These are phyloP conservation scores for Heteromormyrus szaboi DNA, from an alignment of 2,797 vertebrate species.

Conservation along the genomic window DNA sequence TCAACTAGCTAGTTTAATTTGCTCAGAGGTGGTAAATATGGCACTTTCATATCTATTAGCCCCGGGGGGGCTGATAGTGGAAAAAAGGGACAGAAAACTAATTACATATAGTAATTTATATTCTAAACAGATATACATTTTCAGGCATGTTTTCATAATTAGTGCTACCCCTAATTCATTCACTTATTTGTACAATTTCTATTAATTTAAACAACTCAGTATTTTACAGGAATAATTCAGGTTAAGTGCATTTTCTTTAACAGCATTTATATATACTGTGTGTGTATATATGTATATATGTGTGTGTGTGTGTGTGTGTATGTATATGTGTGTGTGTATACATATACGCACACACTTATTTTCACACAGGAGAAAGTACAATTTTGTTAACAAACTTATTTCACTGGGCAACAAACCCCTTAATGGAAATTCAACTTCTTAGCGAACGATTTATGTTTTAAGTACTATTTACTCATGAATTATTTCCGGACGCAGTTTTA, in stretches of 20 bases:
- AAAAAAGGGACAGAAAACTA: neutral
- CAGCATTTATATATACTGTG: neutral
- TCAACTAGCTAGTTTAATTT: neutral
- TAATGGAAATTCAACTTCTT: neutral
- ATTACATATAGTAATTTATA: neutral
- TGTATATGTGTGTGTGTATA: neutral
- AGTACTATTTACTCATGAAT: neutral
- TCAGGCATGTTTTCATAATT: neutral
- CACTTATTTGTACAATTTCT: neutral
- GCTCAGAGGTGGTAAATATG: neutral
- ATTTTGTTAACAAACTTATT: neutral
- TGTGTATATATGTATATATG: neutral
- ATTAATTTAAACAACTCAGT: neutral
- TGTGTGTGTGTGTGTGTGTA: neutral
- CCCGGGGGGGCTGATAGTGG: neutral
- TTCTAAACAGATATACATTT: neutral
- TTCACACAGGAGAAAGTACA: neutral
- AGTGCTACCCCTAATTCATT: neutral
- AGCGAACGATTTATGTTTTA: neutral
- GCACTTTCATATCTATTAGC: neutral
- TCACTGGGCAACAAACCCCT: neutral
- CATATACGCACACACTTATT: neutral
- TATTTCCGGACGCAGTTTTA: neutral
- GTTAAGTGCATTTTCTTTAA: neutral
- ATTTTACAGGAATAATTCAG: neutral